Percentiles rank a stretch among this genome's conserved stretches.
These are phyloP conservation scores for Formica aserva DNA, from an alignment of 2,888 invertebrate genomes.

Conservation along the genomic window DNA sequence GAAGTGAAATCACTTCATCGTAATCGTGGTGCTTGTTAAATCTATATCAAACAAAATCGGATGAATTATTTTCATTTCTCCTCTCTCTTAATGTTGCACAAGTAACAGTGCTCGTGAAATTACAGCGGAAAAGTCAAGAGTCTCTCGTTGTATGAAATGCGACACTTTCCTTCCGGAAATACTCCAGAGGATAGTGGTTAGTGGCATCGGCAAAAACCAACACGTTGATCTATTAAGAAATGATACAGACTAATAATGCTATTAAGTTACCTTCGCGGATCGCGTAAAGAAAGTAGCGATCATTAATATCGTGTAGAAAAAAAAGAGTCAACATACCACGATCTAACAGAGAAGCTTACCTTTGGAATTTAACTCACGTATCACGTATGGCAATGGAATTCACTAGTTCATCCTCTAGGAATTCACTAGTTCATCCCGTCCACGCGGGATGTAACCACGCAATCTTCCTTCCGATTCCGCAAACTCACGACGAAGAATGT, in stretches of 20 bases:
- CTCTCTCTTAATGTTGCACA: slow-evolving; percentile 17
- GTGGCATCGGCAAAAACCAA: background rate
- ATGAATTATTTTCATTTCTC: slow-evolving; percentile 15
- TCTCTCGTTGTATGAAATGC: background rate
- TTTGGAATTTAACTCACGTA: slow-evolving; percentile 14
- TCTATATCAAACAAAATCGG: slow-evolving; percentile 17
- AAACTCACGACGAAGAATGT: background rate
- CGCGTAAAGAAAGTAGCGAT: background rate
- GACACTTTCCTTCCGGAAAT: slow-evolving; percentile 44
- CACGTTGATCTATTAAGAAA: background rate
- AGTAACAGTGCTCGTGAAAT: background rate
- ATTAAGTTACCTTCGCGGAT: background rate
- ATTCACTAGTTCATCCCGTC: slow-evolving; percentile 31
- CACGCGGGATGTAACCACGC: background rate
- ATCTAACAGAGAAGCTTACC: background rate
- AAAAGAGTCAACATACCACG: too few species aligned
- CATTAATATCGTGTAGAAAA: background rate
- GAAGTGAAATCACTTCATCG: slow-evolving; percentile 14
- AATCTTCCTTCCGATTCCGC: background rate
- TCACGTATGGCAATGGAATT: background rate
- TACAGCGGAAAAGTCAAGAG: background rate
- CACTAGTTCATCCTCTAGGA: slow-evolving; percentile 28
- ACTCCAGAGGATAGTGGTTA: background rate
- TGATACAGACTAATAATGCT: background rate
- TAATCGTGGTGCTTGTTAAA: slow-evolving; percentile 14